A percentile compares a stretch with the other conserved stretches of the same genome.
Conservation (phyloP, 2,797 vertebrate species). For the Muraenolepis orangiensis region DNA sequence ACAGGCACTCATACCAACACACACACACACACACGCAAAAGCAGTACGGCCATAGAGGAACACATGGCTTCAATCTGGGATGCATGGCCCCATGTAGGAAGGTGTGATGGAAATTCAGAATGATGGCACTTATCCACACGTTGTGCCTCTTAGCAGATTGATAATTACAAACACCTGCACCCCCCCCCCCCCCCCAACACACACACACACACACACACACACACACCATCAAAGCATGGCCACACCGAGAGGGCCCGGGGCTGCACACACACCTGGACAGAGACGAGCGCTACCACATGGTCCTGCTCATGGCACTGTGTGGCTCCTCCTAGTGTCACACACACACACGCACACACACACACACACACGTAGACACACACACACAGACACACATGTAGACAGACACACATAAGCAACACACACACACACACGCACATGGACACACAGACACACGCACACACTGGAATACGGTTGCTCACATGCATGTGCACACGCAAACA, state of each 20-base stretch:
- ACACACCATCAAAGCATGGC: constrained; percentile 68
- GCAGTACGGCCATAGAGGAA: constrained; percentile 2
- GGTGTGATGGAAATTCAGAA: constrained; percentile 82
- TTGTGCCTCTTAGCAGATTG: constrained; percentile 78
- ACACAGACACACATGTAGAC: background rate
- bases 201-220: constrained; percentile 15
- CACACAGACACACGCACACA: constrained; percentile 17
- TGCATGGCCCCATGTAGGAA: constrained; percentile 69
- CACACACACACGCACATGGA: too few relatives aligned
- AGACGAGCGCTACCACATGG: constrained; percentile 68
- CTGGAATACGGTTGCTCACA: too few relatives aligned
- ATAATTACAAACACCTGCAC: constrained; percentile 82
- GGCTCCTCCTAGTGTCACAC: constrained; percentile 54
- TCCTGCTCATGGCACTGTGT: constrained; percentile 54
- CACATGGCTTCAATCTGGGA: constrained; percentile 74
- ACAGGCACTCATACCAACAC: constrained; percentile 18
- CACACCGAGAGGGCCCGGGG: constrained; percentile 74
- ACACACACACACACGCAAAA: constrained; percentile 14
- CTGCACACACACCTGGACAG: constrained; percentile 69
- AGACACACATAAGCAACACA: too few relatives aligned
- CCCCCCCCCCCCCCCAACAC: constrained; percentile 14
- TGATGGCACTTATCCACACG: constrained; percentile 80
- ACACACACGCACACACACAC: constrained; percentile 4
- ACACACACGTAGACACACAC: constrained; percentile 22
- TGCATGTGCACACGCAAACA: constrained; percentile 11